Conservation (phyloP, 2,113 vertebrate genomes). For the Lycaon pictus region DNA sequence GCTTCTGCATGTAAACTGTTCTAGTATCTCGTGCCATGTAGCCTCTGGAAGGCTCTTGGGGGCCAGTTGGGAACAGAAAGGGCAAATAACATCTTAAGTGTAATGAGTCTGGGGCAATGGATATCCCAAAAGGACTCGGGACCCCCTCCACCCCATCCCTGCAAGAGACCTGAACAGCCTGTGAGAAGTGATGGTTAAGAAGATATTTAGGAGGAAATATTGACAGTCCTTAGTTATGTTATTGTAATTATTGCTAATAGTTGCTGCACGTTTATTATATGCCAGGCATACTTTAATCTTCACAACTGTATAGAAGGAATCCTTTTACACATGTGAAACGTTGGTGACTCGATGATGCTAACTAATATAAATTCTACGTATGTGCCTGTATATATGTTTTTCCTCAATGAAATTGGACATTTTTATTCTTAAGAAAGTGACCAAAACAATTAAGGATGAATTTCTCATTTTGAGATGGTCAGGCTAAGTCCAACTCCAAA, state of each 20-base stretch:
- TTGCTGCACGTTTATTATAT: background rate
- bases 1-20: background rate
- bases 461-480: background rate
- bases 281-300: background rate
- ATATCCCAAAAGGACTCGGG: background rate
- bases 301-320: too few relatives aligned
- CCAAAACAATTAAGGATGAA: background rate
- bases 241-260: background rate
- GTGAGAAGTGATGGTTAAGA: background rate
- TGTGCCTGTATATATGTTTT: background rate
- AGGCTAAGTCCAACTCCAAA: background rate
- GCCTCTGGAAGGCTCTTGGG: background rate
- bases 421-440: background rate
- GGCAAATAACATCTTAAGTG: rapidly evolving
- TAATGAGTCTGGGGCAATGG: background rate
- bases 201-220: background rate
- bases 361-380: too few relatives aligned
- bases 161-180: too few relatives aligned
- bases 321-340: rapidly evolving
- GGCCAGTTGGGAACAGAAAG: background rate
- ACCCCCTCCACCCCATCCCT: rapidly evolving
- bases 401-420: background rate
- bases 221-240: background rate
- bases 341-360: background rate
- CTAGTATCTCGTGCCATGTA: rapidly evolving